phyloP scores from a whole-genome alignment of 2,888 invertebrate genomes.

The Empis livida region DNA sequence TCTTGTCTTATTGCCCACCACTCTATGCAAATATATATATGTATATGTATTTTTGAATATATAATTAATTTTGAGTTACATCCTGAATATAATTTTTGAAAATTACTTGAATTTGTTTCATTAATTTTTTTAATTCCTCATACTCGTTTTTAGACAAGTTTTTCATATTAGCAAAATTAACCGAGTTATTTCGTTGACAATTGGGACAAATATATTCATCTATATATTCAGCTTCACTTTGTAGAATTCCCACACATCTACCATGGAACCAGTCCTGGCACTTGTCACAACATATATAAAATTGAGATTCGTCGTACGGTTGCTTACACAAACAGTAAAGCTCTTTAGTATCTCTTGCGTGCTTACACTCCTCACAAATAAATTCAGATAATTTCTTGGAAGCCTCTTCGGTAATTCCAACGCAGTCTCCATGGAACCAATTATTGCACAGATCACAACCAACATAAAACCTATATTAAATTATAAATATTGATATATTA shows the following conservation, averaged over 20 bases:
- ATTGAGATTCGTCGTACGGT: slow-evolving; percentile 95
- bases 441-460: slow-evolving; percentile 96
- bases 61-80: too few relatives aligned
- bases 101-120: slow-evolving; percentile 56
- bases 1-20: too few relatives aligned
- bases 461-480: slow-evolving; percentile 68
- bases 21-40: too few relatives aligned
- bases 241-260: slow-evolving; percentile 87
- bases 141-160: slow-evolving; percentile 66
- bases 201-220: slow-evolving; percentile 95
- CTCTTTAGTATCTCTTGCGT: slow-evolving; percentile 78
- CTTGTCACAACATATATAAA: slow-evolving; percentile 97
- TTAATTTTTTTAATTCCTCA: slow-evolving; percentile 67
- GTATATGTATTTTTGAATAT: too few relatives aligned
- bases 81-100: too few relatives aligned
- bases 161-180: slow-evolving; percentile 84
- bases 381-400: slow-evolving; percentile 84
- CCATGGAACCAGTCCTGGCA: slow-evolving; percentile 99
- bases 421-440: slow-evolving; percentile 98
- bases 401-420: slow-evolving; percentile 83
- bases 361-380: slow-evolving; percentile 73
- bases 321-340: slow-evolving; percentile 92
- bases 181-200: slow-evolving; percentile 80
- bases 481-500: background rate
- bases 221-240: slow-evolving; percentile 86